These are phyloP conservation scores for Mus spicilegus DNA, from an alignment of 2,113 vertebrate species.

Conservation along the genomic window DNA sequence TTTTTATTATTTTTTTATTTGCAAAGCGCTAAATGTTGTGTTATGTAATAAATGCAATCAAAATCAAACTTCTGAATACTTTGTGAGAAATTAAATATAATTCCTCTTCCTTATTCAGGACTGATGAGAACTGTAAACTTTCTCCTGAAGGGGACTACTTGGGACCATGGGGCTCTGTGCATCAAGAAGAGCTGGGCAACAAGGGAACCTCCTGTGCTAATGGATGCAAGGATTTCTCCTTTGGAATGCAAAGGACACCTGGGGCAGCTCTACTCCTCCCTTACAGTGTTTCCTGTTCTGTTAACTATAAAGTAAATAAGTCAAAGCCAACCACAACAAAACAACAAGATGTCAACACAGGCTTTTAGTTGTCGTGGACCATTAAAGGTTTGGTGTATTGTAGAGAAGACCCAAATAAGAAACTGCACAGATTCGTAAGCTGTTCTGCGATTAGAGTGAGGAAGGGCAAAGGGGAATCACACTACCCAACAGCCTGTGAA, in stretches of 20 bases:
- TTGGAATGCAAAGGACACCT: background rate
- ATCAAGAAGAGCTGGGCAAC: background rate
- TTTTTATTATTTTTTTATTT: background rate
- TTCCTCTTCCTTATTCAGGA: background rate
- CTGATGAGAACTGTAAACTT: background rate
- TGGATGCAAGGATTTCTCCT: background rate
- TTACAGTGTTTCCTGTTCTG: background rate
- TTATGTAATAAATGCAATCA: background rate
- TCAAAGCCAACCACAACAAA: constrained; percentile 35
- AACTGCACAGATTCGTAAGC: background rate
- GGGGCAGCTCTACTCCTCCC: background rate
- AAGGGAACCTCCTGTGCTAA: background rate
- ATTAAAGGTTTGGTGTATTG: background rate
- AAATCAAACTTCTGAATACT: background rate
- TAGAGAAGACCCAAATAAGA: background rate
- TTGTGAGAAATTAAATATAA: constrained; percentile 24
- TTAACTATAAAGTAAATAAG: constrained; percentile 57
- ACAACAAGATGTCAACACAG: background rate
- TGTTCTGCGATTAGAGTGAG: background rate
- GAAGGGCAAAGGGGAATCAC: background rate
- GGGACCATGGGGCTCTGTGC: background rate
- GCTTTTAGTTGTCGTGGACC: background rate
- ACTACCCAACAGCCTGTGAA: background rate
- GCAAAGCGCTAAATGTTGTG: background rate
- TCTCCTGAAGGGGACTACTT: background rate